These are phyloP conservation scores for Meloidogyne exigua DNA, from an alignment of 1,140 invertebrate genomes.

Conservation along the genomic window DNA sequence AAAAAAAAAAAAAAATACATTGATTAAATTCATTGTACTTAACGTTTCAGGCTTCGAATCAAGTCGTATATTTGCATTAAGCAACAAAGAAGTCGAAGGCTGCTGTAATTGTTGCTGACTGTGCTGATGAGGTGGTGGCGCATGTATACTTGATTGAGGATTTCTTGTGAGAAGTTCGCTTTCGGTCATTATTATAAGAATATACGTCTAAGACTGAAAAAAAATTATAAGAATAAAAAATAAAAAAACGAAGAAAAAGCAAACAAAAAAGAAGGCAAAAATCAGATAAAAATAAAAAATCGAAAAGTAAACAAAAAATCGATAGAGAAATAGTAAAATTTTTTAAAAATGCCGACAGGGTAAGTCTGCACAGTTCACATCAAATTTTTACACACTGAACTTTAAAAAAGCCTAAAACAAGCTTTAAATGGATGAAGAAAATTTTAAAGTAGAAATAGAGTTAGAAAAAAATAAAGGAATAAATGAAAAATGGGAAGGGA, in stretches of 20 bases:
- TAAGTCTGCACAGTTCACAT: not conserved
- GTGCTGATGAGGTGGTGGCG: not conserved
- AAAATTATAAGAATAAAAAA: not conserved
- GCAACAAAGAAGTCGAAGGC: not conserved
- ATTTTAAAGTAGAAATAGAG: not conserved
- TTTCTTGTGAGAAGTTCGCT: not conserved
- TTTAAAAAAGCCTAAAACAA: no score
- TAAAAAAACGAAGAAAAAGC: not conserved
- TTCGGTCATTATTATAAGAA: not conserved
- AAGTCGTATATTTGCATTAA: not conserved
- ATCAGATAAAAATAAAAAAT: not conserved
- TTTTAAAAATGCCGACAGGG: not conserved
- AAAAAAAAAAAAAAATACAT: not conserved
- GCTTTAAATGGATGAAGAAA: constrained; percentile 2
- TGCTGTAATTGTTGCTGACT: not conserved
- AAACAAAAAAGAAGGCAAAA: not conserved
- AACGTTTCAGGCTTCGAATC: not conserved
- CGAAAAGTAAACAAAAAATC: not conserved
- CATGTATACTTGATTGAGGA: not conserved
- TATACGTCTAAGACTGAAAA: not conserved
- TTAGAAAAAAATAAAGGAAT: not conserved
- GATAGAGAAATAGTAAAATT: not conserved
- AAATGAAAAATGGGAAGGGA: not conserved
- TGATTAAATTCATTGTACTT: not conserved
- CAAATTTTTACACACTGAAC: not conserved